Conservation (phyloP, 2,797 vertebrate species). For the Sebastes iracundus region DNA sequence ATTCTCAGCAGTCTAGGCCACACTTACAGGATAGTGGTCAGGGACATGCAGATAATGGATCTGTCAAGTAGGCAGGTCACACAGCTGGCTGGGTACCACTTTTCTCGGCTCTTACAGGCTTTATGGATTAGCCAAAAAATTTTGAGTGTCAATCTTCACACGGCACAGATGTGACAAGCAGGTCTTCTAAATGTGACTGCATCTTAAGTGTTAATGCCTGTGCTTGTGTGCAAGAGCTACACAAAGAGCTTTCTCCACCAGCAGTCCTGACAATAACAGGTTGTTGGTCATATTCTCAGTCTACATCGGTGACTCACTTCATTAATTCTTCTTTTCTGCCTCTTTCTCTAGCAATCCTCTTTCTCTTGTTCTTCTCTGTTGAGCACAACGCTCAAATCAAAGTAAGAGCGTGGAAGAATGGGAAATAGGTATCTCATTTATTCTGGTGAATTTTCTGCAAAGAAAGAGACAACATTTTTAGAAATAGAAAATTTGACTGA, state of each 20-base stretch:
- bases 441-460: constrained; percentile 52
- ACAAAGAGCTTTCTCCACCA: constrained; percentile 7
- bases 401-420: constrained; percentile 39
- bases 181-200: neutral
- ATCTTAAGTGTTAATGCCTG: neutral
- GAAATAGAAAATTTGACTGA: constrained; percentile 64
- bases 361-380: constrained; percentile 37
- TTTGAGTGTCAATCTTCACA: constrained; percentile 1
- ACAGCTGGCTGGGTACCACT: constrained; percentile 12
- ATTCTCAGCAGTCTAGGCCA: constrained; percentile 42
- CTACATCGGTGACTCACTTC: constrained; percentile 40
- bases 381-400: constrained; percentile 52
- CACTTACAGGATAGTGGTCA: constrained; percentile 52
- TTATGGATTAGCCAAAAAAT: constrained; percentile 26
- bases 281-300: constrained; percentile 39
- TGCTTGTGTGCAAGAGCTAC: neutral
- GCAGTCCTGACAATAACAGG: constrained; percentile 26
- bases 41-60: constrained; percentile 61
- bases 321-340: constrained; percentile 37
- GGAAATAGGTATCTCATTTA: constrained; percentile 60
- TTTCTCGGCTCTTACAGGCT: constrained; percentile 8
- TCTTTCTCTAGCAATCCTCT: constrained; percentile 7
- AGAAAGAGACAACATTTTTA: constrained; percentile 63
- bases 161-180: constrained; percentile 6
- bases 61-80: constrained; percentile 50